Evolutionary conservation across 2,888 invertebrate species (phyloP), one percentile per base, ranked within the genome.

Genomic region (Nomada lathburiana): DNA sequence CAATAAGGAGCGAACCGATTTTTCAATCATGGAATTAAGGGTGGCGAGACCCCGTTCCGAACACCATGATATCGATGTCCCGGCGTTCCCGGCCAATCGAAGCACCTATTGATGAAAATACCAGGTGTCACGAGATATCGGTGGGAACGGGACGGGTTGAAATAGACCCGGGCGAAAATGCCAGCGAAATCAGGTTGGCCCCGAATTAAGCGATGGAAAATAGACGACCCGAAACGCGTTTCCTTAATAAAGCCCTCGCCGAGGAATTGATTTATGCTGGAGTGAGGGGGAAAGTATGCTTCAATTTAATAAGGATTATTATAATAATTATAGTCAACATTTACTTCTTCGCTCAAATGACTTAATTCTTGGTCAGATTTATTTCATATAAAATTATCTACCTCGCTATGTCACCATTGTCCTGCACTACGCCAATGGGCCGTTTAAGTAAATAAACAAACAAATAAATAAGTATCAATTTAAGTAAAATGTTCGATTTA

Each of bases 121-220:
- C 18, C 71, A 62, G 18, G 23, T 52, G 62, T 71, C 71, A 53
- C 60, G 62, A 62, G 59, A 42, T 71, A 52, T 71, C 18, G 62
- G 44, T 9, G 36, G 52, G 36, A 36, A 23, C 42, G 36, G 52
- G 29, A 13, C 59, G 53, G 59, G 74, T 78, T 47, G 75, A 78
- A 82, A 82, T 72, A 78, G 72, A 82, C 60, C 29, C 44, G 64
- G 64, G 62, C 26, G 42, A 36, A 72, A 73, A 79, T 52, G 74
- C 68, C 78, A 75, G 52, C 53, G 79, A 76, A 83, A 72, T 84
- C 62, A 69, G 83, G 76, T 79, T 83, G 76, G 44, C 23, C 36
- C 60, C 71, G 77, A 68, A 81, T 74, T 81, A 72, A 75, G 53
- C 72, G 60, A 50, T 29, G 62, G 47, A 70, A 78, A 78, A 78